Evolutionary conservation across 2,888 invertebrate genomes (phyloP), one percentile per base, ranked within the genome.

Genomic region (Gymnosoma rotundatum): DNA sequence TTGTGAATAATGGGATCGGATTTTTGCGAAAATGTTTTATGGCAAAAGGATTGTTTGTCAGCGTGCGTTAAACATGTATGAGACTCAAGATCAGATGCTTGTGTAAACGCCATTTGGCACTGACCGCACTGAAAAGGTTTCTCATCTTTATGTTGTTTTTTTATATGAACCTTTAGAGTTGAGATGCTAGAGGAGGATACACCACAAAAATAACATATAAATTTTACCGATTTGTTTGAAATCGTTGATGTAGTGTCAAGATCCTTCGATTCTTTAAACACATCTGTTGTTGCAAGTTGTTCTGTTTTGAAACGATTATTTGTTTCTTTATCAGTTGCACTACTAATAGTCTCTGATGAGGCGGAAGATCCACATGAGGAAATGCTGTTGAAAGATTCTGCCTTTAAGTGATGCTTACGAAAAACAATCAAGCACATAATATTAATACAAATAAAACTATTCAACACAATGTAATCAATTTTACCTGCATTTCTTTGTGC

Each of bases 401-500:
- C 12, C 7, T 2, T 12, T 12, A 42, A 12, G 42, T 9, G 3
- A 48, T 48, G 48, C 48, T 48, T n/a, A 5, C 7, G n/a, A n/a
- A 16, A 48, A 48, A 48, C 16, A 6, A 14, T 48, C n/a, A 32
- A 32, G 16, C 10, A 42, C 7, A 42, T 12, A 42, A 42, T 12
- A 42, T 12, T 42, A 56, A 0, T 45, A 2, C 0, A 56, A 25
- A 12, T 0, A 16, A 8, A 32, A 6, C n/a, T 16, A 21, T 21
- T 21, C 45, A 25, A 48, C n/a, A n/a, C 0, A 48, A 12, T 2
- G 2, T 12, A 12, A 12, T 42, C 48, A 48, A 48, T n/a, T 9
- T 48, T 56, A 83, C 83, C 83, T 74, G 61, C 5, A 78, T 74
- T 38, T 74, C 78, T 36, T 74, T 63, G 58, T 92, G 92, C 18